Evolutionary conservation across 2,113 vertebrate genomes (phyloP).

Genomic region (Herpailurus yagouaroundi): DNA sequence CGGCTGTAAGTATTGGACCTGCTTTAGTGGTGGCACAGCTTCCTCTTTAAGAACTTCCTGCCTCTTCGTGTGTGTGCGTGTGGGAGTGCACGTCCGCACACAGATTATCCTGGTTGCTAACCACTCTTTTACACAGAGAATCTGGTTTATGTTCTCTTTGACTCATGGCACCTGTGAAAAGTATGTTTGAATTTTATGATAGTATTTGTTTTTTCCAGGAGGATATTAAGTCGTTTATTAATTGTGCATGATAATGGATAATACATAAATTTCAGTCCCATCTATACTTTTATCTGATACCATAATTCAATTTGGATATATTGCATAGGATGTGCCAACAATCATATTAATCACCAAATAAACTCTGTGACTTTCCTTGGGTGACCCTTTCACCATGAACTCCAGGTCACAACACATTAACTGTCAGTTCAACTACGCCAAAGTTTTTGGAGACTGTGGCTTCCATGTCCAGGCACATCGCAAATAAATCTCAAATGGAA

Average conservation of each 20-base stretch:
- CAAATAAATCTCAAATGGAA: background rate
- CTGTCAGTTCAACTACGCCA: background rate
- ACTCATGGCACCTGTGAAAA: conserved; percentile 61
- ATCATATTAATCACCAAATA: background rate
- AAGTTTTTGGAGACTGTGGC: background rate
- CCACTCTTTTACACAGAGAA: background rate
- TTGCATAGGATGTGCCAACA: background rate
- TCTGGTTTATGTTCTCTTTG: conserved; percentile 72
- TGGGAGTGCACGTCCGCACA: background rate
- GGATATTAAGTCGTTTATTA: background rate
- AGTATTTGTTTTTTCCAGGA: conserved; percentile 56
- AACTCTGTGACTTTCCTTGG: too few species aligned
- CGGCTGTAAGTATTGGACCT: background rate
- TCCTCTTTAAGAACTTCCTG: conserved; percentile 66
- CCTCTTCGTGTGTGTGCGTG: background rate
- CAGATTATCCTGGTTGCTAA: background rate
- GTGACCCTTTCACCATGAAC: background rate
- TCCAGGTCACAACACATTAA: background rate
- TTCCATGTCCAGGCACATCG: background rate
- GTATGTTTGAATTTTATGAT: conserved; percentile 80
- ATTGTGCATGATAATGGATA: background rate
- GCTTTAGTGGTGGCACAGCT: background rate
- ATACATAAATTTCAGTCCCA: background rate
- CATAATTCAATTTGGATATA: background rate
- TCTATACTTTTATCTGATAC: background rate